A percentile compares a stretch with the other conserved stretches of the same genome.
Evolutionary conservation across 2,888 invertebrate genomes (phyloP).

Genomic region (Sphaerophoria rueppellii): DNA sequence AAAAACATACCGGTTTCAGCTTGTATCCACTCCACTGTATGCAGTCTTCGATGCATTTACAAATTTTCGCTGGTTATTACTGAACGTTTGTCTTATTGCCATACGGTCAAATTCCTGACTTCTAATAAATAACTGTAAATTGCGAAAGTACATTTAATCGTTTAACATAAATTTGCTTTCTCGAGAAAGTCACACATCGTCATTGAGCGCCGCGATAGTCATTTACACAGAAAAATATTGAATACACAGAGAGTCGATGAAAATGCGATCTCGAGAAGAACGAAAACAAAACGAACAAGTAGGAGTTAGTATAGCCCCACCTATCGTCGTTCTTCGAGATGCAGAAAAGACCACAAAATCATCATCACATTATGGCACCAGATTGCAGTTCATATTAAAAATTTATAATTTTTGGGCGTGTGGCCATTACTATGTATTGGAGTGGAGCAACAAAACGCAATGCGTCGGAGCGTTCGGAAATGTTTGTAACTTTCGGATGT

Average conservation of each 20-base stretch:
- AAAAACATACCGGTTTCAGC: background rate
- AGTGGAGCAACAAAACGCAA: background rate
- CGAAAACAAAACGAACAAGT: background rate
- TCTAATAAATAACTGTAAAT: slow-evolving; percentile 69
- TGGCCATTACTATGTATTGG: background rate
- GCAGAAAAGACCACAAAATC: slow-evolving; percentile 21
- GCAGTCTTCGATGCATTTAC: too few relatives aligned
- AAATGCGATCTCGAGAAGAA: slow-evolving; percentile 13
- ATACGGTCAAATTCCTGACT: slow-evolving; percentile 52
- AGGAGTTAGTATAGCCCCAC: slow-evolving; percentile 50
- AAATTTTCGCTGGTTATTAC: slow-evolving; percentile 9
- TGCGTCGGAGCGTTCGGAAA: background rate
- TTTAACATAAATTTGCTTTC: slow-evolving; percentile 63
- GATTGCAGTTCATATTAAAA: slow-evolving; percentile 61
- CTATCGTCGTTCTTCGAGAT: slow-evolving; percentile 64
- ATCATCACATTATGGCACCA: slow-evolving; percentile 55
- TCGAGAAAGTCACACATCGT: slow-evolving; percentile 48
- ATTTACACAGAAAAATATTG: slow-evolving; percentile 18
- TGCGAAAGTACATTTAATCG: slow-evolving; percentile 67
- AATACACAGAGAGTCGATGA: slow-evolving; percentile 7
- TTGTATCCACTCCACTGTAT: background rate
- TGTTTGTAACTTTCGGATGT: slow-evolving; percentile 18
- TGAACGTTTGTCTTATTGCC: background rate
- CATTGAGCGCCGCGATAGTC: background rate
- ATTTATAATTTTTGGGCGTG: slow-evolving; percentile 59